Evolutionary conservation across 2,888 invertebrate genomes (phyloP), one percentile per base, ranked within the genome.

Genomic region (Machimus atricapillus): DNA sequence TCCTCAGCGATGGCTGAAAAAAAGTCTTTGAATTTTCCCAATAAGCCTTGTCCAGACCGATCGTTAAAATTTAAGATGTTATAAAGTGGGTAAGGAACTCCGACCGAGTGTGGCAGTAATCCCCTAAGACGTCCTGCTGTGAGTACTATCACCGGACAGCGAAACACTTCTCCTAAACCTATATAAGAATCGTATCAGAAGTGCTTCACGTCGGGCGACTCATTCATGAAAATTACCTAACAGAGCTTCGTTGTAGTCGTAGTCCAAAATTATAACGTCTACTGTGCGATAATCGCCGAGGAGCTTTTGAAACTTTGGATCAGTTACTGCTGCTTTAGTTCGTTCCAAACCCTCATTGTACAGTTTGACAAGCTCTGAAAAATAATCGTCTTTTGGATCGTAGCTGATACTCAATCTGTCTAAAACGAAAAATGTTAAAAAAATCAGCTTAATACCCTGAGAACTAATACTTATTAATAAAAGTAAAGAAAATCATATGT

Each of bases 191-290:
- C 3, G 23, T 52, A 52, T 31, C 9, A 43, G 58, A 19, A 12
- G 37, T 23, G 46, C 1, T 37, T n/a, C 46, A 4, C 23, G 40
- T 23, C 52, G 5, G 43, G 5, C 52, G 23, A 52, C 52, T 27
- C 52, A 31, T 34, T 81, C 37, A 78, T 40, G 52, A 43, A 23
- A n/a, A 40, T 86, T 19, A 88, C 88, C 88, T 34, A 88, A 43
- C 9, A 88, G 23, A 46, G 88, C 87, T 52, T 88, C 88, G 76
- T 88, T 88, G 34, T 87, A 88, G 78, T 88, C 88, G 56, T 87
- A 88, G 23, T 88, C 88, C 9, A 88, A 83, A 78, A 88, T 85
- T 1, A 88, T 87, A n/a, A 87, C 52, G 73, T 88, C 87, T 4
- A 87, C 73, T 16, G 76, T 52, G 3, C 78, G 27, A 12, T 46